Evolutionary conservation across 2,888 invertebrate species (phyloP).

Genomic region (Prosapia bicincta): DNA sequence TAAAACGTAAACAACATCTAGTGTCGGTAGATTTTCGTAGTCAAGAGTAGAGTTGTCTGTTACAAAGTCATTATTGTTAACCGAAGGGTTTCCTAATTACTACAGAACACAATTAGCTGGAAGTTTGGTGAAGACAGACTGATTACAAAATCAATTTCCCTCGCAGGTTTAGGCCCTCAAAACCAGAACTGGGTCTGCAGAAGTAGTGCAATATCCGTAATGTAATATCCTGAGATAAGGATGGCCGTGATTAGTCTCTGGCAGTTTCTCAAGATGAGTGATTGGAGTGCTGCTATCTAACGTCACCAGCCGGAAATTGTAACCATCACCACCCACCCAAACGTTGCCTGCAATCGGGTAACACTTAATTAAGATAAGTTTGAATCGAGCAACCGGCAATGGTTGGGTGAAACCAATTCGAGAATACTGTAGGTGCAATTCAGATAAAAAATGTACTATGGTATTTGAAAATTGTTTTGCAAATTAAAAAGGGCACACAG

Average conservation of each 20-base stretch:
- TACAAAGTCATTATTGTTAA: no score
- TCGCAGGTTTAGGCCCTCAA: neutral
- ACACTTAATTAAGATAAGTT: no score
- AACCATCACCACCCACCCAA: neutral
- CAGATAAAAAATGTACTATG: no score
- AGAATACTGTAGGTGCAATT: no score
- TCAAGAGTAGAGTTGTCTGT: no score
- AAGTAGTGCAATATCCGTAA: constrained; percentile 17
- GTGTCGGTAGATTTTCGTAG: no score
- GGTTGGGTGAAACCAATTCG: no score
- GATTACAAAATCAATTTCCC: neutral
- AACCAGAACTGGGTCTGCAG: neutral
- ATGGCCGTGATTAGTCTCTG: neutral
- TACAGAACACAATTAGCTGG: neutral
- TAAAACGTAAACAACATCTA: no score
- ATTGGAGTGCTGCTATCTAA: constrained; percentile 17
- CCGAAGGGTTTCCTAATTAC: neutral
- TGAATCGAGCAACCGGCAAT: no score
- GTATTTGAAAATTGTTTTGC: no score
- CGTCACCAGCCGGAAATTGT: neutral
- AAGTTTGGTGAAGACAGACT: neutral
- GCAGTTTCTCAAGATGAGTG: constrained; percentile 14
- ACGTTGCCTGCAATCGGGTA: no score
- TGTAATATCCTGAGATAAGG: constrained; percentile 23
- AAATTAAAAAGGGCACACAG: no score